Evolutionary conservation across 1,140 invertebrate species (phyloP).

Genomic region (Drosophila sulfurigaster): DNA sequence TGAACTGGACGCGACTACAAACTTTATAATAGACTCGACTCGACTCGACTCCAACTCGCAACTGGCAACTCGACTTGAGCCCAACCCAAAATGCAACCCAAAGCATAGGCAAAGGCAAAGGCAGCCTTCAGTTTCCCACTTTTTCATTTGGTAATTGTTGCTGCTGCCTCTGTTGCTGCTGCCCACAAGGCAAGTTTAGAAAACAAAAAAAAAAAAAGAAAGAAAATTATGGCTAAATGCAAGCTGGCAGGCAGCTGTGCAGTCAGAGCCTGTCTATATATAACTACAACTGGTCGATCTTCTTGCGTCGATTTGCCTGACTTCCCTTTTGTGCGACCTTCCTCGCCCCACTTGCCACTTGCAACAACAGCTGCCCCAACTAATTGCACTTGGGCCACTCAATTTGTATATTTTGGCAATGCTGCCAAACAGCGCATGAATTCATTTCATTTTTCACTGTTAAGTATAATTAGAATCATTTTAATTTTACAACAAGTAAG

Average conservation of each 20-base stretch:
- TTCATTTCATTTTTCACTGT: slow-evolving; percentile 24
- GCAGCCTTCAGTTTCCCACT: slow-evolving; percentile 43
- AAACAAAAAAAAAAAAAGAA: background rate
- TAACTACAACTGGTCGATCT: slow-evolving; percentile 29
- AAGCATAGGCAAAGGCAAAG: slow-evolving; percentile 4
- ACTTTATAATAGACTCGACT: background rate
- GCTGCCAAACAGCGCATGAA: slow-evolving; percentile 59
- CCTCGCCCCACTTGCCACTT: background rate
- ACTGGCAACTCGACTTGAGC: background rate
- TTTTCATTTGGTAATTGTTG: slow-evolving; percentile 65
- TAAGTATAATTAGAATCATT: slow-evolving; percentile 1
- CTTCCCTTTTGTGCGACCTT: slow-evolving; percentile 15
- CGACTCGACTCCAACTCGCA: too few relatives aligned
- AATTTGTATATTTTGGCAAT: slow-evolving; percentile 17
- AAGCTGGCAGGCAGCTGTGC: slow-evolving; percentile 56
- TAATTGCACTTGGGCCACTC: slow-evolving; percentile 31
- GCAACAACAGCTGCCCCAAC: slow-evolving; percentile 15
- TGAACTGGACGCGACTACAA: slow-evolving; percentile 4
- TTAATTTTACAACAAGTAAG: too few relatives aligned
- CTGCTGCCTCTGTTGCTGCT: slow-evolving; percentile 36
- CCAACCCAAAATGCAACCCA: slow-evolving; percentile 28
- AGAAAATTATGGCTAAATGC: slow-evolving; percentile 68
- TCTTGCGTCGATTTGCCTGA: slow-evolving; percentile 10
- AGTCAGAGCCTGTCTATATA: slow-evolving; percentile 39
- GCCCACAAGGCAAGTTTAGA: slow-evolving; percentile 68